These are phyloP conservation scores for Ophiodon elongatus DNA, from an alignment of 2,113 vertebrate genomes.

Conservation along the genomic window DNA sequence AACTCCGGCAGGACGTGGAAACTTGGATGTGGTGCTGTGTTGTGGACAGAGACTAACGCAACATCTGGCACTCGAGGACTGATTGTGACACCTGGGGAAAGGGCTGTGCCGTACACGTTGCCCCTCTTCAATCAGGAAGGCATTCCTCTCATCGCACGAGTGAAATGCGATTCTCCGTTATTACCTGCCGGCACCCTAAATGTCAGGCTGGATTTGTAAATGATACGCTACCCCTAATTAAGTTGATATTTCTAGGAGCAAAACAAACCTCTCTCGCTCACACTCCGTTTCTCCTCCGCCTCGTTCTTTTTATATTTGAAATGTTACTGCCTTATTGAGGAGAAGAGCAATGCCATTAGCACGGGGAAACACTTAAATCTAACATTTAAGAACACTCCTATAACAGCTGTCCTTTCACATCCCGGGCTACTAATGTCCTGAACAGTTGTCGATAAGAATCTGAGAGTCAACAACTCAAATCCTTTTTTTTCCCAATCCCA, in stretches of 20 bases:
- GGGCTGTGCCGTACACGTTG: conserved; percentile 21
- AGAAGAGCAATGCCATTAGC: conserved; percentile 38
- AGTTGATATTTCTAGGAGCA: conserved; percentile 75
- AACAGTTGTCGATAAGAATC: conserved; percentile 21
- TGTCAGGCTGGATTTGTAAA: conserved; percentile 80
- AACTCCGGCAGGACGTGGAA: conserved; percentile 6
- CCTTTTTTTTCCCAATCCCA: background rate
- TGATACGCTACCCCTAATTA: conserved; percentile 76
- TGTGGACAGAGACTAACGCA: conserved; percentile 41
- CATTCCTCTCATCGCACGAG: conserved; percentile 59
- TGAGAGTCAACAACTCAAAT: conserved; percentile 30
- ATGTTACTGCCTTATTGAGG: conserved; percentile 19
- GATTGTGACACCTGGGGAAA: conserved; percentile 67
- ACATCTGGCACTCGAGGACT: conserved; percentile 60
- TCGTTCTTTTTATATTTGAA: conserved; percentile 7
- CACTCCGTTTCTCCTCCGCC: background rate
- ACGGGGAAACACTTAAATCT: conserved; percentile 21
- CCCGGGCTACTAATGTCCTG: conserved; percentile 15
- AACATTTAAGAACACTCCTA: conserved; percentile 46
- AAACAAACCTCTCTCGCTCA: conserved; percentile 61
- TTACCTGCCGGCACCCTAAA: conserved; percentile 72
- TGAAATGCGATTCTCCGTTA: conserved; percentile 68
- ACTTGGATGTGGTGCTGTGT: background rate
- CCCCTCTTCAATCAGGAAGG: conserved; percentile 64
- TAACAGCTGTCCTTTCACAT: conserved; percentile 41